Evolutionary conservation across 2,797 vertebrate genomes (phyloP), one percentile per base, ranked within the genome.

Genomic region (Sphaeramia orbicularis): DNA sequence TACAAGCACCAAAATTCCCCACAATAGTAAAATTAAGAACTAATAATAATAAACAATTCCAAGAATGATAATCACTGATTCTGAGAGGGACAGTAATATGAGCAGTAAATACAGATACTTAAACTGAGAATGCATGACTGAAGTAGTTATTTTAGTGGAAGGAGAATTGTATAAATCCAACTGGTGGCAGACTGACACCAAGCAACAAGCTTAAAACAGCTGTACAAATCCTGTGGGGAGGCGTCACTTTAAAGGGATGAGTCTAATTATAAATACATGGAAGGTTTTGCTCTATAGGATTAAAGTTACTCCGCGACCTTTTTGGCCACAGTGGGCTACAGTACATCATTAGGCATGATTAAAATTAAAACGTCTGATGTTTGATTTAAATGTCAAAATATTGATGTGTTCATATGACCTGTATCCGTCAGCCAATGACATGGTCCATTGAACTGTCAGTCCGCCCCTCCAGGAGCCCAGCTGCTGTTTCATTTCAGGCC

Each of bases 181-280:
- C 56, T 55, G 40, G 44, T 66, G 49, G 45, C 47, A 45, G 51
- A 65, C 36, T 19, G 35, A 60, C 15, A 14, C 51, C 42, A 56
- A 69, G 35, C 69, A 55, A 56, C 53, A 37, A 48, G 35, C 52
- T 65, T 65, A 68, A 65, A 80, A 72, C 36, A 61, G 52, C 44
- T 19, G 49, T 70, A 51, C 16, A 50, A 16, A 58, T 63, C 40
- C 48, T 66, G 60, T 16, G 13, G 50, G 38, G 36, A 60, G 21
- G 55, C 45, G 15, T 38, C 48, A 54, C 41, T 62, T 21, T 0
- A 40, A 41, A 38, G 36, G 60, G 64, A 73, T 30, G 41, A 16
- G 38, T 69, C 42, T 60, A 67, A 77, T 77, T 78, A 60, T 78
- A 68, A 59, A 65, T 16, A 18, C 66, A 61, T 54, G 55, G 10